Conservation (phyloP, 2,888 invertebrate species). For the Trichopoda pennipes region DNA sequence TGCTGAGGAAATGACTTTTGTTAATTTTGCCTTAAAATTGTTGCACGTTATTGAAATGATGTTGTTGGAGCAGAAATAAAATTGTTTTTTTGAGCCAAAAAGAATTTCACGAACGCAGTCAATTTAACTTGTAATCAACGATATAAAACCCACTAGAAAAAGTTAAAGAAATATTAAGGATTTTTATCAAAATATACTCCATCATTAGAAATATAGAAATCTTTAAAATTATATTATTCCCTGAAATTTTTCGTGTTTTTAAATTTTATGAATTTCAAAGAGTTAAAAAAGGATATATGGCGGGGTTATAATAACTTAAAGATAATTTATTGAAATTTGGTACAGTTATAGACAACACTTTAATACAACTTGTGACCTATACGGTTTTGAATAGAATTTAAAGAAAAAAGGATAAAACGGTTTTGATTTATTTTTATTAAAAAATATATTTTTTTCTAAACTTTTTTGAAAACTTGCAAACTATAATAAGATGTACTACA, state of each 20-base stretch:
- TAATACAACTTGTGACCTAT: not conserved
- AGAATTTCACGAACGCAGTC: not conserved
- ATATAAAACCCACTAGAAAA: not conserved
- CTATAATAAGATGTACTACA: too few species aligned
- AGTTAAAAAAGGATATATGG: conserved; percentile 16
- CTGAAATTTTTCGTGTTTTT: not conserved
- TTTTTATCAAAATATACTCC: not conserved
- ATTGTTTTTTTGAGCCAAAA: not conserved
- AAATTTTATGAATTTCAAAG: not conserved
- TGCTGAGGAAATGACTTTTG: conserved; percentile 42
- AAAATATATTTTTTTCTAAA: too few species aligned
- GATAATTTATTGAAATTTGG: not conserved
- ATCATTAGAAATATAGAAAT: too few species aligned
- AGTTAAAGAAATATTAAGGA: not conserved
- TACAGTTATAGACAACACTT: too few species aligned
- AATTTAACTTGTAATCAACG: conserved; percentile 16
- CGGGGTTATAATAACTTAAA: not conserved
- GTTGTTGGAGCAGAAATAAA: not conserved
- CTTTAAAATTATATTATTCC: too few species aligned
- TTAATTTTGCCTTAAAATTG: conserved; percentile 46
- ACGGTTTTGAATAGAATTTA: not conserved
- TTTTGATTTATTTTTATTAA: too few species aligned
- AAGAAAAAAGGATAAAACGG: too few species aligned
- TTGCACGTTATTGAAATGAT: conserved; percentile 35
- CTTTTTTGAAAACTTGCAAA: too few species aligned